Conservation (phyloP, 2,113 vertebrate genomes). For the Colinus virginianus region DNA sequence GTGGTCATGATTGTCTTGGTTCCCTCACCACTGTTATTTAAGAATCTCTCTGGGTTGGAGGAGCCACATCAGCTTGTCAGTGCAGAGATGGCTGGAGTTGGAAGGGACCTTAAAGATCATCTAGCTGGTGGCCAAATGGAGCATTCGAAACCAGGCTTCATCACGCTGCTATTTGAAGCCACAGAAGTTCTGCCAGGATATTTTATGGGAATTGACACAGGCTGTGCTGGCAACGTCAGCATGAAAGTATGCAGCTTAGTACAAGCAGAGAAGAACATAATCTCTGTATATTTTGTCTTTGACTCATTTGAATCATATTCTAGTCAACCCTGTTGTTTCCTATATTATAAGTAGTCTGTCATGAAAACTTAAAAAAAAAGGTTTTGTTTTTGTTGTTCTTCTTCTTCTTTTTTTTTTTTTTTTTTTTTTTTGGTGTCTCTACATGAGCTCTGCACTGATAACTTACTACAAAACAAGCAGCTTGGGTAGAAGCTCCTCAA, state of each 20-base stretch:
- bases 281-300: not conserved
- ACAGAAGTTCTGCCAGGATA: not conserved
- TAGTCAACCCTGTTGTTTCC: not conserved
- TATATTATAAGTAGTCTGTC: not conserved
- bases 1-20: fast-evolving
- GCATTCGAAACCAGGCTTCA: not conserved
- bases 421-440: not conserved
- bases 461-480: not conserved
- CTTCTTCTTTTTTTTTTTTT: not conserved
- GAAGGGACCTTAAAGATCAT: not conserved
- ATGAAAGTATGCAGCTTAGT: fast-evolving
- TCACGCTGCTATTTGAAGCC: not conserved
- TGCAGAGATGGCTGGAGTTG: not conserved
- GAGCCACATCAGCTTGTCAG: not conserved
- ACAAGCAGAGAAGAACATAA: not conserved
- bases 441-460: not conserved
- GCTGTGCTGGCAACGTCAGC: not conserved
- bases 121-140: not conserved
- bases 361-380: not conserved
- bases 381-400: not conserved
- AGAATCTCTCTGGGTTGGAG: not conserved
- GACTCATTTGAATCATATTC: not conserved
- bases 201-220: not conserved
- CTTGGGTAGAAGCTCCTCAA: not conserved
- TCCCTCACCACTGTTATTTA: not conserved